phyloP scores from a whole-genome alignment of 2,888 invertebrate genomes.

The Machimus rusticus region DNA sequence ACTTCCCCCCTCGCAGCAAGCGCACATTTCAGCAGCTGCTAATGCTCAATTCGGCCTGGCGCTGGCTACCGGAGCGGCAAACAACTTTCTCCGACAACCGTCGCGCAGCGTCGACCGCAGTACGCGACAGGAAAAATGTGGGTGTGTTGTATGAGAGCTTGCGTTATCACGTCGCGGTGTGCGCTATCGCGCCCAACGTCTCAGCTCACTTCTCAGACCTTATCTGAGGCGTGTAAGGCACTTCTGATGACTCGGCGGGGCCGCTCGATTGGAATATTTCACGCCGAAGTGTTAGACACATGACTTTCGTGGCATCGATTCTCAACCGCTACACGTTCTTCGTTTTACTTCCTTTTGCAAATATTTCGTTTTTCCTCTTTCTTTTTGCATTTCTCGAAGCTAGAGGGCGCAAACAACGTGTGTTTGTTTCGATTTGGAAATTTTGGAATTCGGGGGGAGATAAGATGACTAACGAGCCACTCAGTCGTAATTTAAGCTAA shows the following conservation, averaged over 20 bases:
- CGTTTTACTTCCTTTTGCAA: neutral
- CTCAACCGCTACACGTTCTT: neutral
- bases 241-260: neutral
- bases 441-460: neutral
- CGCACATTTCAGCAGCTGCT: neutral
- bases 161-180: neutral
- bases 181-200: neutral
- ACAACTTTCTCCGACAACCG: neutral
- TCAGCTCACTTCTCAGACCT: neutral
- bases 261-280: conserved; percentile 8
- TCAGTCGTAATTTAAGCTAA: neutral
- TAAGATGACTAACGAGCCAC: neutral
- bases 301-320: neutral
- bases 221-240: neutral
- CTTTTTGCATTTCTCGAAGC: neutral
- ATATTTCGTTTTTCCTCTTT: neutral
- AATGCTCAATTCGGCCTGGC: neutral
- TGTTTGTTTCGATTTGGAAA: neutral
- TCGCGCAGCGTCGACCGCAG: neutral
- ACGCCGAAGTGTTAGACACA: neutral
- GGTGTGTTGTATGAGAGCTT: neutral
- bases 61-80: neutral
- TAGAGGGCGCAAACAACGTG: neutral
- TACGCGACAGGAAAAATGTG: neutral
- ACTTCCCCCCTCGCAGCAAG: neutral